Conservation (phyloP, 2,797 vertebrate species). For the Pseudotriccus pelzelni region DNA sequence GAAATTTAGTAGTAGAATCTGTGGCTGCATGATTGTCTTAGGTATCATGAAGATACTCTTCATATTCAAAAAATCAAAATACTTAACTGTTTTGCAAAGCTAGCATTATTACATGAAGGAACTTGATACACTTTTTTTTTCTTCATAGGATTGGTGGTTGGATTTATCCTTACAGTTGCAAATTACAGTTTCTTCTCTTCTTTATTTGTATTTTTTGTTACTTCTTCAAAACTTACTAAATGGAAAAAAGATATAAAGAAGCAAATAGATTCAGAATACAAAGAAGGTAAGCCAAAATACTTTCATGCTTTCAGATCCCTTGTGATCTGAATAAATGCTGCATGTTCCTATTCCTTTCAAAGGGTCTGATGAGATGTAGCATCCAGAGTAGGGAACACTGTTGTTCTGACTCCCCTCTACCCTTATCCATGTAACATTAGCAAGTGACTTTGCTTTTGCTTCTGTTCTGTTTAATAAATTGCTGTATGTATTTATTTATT, state of each 20-base stretch:
- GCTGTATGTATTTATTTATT: not conserved
- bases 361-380: not conserved
- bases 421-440: not conserved
- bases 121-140: not conserved
- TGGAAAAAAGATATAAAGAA: constrained; percentile 89
- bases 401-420: not conserved
- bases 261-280: constrained; percentile 89
- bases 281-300: constrained; percentile 84
- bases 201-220: constrained; percentile 90
- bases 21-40: not conserved
- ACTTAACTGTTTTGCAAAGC: not conserved
- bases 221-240: constrained; percentile 91
- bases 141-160: constrained; percentile 85
- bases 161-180: constrained; percentile 91
- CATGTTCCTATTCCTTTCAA: not conserved
- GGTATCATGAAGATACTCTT: not conserved
- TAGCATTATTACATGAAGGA: not conserved
- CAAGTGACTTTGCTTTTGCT: not conserved
- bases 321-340: not conserved
- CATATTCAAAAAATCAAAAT: not conserved
- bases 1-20: not conserved
- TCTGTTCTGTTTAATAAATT: not conserved
- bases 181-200: constrained; percentile 94
- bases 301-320: not conserved
- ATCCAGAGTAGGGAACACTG: not conserved